phyloP scores from a whole-genome alignment of 2,113 vertebrate genomes.

The Bos taurus region DNA sequence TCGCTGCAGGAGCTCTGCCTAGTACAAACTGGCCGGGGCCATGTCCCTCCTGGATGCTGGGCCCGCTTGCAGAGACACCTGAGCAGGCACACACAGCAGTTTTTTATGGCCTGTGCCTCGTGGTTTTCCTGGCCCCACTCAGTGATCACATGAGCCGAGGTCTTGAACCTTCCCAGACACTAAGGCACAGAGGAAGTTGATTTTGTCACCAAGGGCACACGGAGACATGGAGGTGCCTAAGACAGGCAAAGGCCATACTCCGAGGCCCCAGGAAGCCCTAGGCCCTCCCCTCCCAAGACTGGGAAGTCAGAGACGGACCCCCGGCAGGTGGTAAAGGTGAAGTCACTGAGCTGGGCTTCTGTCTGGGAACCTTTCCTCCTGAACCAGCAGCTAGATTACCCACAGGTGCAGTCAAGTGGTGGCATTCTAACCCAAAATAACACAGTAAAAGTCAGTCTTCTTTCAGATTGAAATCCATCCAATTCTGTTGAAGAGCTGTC shows the following conservation, averaged over 20 bases:
- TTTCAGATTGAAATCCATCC: background rate
- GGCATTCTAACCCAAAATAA: background rate
- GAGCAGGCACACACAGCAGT: background rate
- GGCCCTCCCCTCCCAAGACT: background rate
- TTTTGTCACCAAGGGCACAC: background rate
- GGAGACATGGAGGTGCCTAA: background rate
- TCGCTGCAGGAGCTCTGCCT: background rate
- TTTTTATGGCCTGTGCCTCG: conserved; percentile 2
- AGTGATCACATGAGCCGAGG: conserved; percentile 22
- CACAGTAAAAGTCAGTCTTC: background rate
- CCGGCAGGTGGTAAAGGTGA: background rate
- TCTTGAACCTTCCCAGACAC: background rate
- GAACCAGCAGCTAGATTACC: background rate
- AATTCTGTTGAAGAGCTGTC: background rate
- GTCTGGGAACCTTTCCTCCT: background rate
- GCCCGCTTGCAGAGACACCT: conserved; percentile 9
- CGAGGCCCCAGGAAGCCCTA: background rate
- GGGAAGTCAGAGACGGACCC: background rate
- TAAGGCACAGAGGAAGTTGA: background rate
- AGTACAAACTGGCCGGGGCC: background rate
- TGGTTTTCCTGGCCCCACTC: conserved; percentile 19
- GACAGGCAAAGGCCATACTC: background rate
- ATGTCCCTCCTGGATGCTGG: background rate
- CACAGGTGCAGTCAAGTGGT: background rate
- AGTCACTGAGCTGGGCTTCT: background rate